Evolutionary conservation across 2,113 vertebrate genomes (phyloP).

Genomic region (Pholis gunnellus): DNA sequence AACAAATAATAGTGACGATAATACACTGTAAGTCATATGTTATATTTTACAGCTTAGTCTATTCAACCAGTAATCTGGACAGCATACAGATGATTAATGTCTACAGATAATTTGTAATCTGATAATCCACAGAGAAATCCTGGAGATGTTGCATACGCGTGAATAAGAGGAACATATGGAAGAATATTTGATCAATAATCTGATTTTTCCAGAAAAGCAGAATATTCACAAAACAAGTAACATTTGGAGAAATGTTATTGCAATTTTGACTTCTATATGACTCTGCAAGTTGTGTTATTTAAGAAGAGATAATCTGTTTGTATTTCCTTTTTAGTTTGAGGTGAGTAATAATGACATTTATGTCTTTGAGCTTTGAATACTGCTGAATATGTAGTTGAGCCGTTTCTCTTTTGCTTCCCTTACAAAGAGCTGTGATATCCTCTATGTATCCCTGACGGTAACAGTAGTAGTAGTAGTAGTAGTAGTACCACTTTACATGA

Average conservation of each 20-base stretch:
- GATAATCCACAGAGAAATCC: too few species aligned
- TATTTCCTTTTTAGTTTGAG: background rate
- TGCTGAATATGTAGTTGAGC: background rate
- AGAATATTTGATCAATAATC: background rate
- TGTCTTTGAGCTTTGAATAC: background rate
- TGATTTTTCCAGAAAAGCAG: background rate
- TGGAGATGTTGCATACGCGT: background rate
- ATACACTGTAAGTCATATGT: background rate
- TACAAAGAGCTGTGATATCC: background rate
- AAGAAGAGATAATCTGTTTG: background rate
- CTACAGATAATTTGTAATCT: background rate
- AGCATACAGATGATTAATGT: background rate
- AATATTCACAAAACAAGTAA: background rate
- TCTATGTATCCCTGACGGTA: slow-evolving; percentile 35
- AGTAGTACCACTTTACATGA: slow-evolving; percentile 25
- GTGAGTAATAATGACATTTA: background rate
- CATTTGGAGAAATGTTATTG: background rate
- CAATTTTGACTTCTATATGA: background rate
- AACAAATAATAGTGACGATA: background rate
- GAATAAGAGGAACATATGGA: background rate
- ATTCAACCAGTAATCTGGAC: background rate
- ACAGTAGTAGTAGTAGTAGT: background rate
- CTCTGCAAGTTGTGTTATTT: background rate
- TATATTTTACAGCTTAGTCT: background rate
- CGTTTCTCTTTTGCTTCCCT: background rate